Conservation (phyloP, 2,888 invertebrate genomes). For the Syrista parreyssii region DNA sequence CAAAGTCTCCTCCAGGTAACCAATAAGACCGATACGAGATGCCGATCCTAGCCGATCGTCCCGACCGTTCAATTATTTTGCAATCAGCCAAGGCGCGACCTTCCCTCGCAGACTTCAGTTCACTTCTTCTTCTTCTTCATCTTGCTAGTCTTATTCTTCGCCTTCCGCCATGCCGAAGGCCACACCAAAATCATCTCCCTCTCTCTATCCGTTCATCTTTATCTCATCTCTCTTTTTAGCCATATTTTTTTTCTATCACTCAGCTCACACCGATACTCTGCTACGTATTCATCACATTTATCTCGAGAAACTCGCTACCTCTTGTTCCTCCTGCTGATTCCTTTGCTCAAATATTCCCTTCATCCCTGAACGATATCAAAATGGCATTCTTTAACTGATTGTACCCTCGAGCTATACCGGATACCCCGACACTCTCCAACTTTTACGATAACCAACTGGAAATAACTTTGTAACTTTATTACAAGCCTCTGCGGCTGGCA, state of each 20-base stretch:
- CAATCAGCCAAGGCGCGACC: conserved; percentile 51
- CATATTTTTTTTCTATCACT: neutral
- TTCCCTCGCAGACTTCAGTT: neutral
- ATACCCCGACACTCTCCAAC: conserved; percentile 44
- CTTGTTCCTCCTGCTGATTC: neutral
- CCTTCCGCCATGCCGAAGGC: neutral
- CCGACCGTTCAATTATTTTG: conserved; percentile 65
- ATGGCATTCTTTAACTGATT: conserved; percentile 58
- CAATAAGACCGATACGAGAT: conserved; percentile 61
- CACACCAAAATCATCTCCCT: neutral
- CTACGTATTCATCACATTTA: conserved; percentile 48
- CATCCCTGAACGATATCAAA: conserved; percentile 50
- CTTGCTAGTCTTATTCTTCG: neutral
- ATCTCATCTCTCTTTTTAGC: neutral
- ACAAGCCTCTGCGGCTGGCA: conserved; percentile 38
- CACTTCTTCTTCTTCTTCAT: neutral
- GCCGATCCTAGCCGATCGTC: conserved; percentile 56
- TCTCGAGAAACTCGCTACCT: neutral
- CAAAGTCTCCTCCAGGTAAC: conserved; percentile 41
- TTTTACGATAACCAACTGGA: conserved; percentile 59
- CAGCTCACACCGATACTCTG: conserved; percentile 1
- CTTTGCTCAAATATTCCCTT: conserved; percentile 1
- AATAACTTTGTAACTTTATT: conserved; percentile 59
- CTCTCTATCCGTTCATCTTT: conserved; percentile 9
- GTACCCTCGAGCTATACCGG: conserved; percentile 51